Base-by-base conservation (phyloP, 2,888 invertebrate species). In the Drosophila acutilabella region DNA sequence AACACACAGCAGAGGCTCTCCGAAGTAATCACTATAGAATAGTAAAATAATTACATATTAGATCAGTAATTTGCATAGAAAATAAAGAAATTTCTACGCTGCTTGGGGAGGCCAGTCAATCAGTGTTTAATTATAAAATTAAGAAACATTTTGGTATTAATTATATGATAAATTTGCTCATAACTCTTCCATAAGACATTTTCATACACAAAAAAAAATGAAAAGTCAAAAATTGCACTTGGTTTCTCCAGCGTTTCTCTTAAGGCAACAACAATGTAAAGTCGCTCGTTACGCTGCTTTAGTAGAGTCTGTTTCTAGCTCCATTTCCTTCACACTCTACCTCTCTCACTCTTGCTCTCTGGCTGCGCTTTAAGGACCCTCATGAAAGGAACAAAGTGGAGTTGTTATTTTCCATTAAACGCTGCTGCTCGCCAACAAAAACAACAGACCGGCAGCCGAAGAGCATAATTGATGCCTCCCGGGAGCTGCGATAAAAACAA, bases 401-500 rank as follows among this genome's bases (percentile, higher is more conserved):
- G 75, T 69, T 59, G 75, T 79, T 78, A 75, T 78, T 75, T 75
- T 79, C 61, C 75, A 75, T 75, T 75, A 75, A 75, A 75, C 70
- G 75, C 70, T 56, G 64, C 74, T 59, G 70, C 48, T 54, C 57
- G 44, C 20, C 50, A 57, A 7, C 56, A 70, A 36, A 50, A 58
- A 48, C 26, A 47, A 41, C 57, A 54, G 8, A 51, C 58, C 59
- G 64, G 60, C 54, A 58, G 60, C 54, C 64, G 66, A 76, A 72
- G 64, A 80, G 88, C 83, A 83, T 83, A 83, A 83, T 83, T 83
- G 83, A 83, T 83, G 83, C 88, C 83, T 89, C 83, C 78, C 79
- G 89, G 83, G 83, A 83, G 88, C 89, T 78, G 83, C 84, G 83
- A 83, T 83, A 83, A 89, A 83, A 87, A 83, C 83, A 83, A 83